Evolutionary conservation across 53 echinoderm and acorn worm species (phyloP).

Genomic region (Stichopus horrens): DNA sequence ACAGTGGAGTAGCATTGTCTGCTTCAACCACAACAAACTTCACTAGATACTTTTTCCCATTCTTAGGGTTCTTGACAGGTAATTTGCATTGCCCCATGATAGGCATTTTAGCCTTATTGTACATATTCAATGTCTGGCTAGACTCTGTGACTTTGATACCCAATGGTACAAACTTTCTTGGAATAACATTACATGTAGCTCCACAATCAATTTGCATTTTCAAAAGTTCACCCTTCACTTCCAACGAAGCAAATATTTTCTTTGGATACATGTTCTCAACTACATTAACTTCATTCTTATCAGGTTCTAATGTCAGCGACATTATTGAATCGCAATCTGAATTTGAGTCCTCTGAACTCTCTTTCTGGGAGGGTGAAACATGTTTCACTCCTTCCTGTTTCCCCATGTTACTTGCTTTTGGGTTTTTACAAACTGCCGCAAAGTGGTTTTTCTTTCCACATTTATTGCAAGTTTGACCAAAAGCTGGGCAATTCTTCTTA

Average conservation of each 20-base stretch:
- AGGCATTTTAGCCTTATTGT: conserved; percentile 3
- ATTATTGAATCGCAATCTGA: conserved; percentile 18
- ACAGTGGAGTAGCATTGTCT: conserved; percentile 26
- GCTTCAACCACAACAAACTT: conserved; percentile 53
- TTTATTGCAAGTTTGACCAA: conserved; percentile 37
- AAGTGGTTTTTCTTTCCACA: conserved; percentile 46
- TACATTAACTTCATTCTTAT: conserved; percentile 23
- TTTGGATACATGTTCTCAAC: conserved; percentile 34
- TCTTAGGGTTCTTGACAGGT: conserved; percentile 53
- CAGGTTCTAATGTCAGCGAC: conserved; percentile 21
- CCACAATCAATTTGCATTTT: conserved; percentile 64
- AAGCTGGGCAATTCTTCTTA: conserved; percentile 44
- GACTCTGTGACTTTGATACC: conserved; percentile 33
- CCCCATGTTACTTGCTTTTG: background rate
- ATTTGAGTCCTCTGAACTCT: conserved; percentile 8
- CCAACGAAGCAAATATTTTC: conserved; percentile 51
- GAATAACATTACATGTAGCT: conserved; percentile 63
- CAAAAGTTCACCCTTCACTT: conserved; percentile 25
- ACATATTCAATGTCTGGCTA: conserved; percentile 30
- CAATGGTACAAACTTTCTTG: conserved; percentile 49
- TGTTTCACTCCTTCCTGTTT: background rate
- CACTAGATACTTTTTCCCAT: conserved; percentile 43
- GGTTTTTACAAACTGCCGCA: conserved; percentile 21
- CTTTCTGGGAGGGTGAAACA: conserved; percentile 5
- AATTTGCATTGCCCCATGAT: conserved; percentile 46